Conservation (phyloP, 2,888 invertebrate genomes). For the Diploptera punctata region DNA sequence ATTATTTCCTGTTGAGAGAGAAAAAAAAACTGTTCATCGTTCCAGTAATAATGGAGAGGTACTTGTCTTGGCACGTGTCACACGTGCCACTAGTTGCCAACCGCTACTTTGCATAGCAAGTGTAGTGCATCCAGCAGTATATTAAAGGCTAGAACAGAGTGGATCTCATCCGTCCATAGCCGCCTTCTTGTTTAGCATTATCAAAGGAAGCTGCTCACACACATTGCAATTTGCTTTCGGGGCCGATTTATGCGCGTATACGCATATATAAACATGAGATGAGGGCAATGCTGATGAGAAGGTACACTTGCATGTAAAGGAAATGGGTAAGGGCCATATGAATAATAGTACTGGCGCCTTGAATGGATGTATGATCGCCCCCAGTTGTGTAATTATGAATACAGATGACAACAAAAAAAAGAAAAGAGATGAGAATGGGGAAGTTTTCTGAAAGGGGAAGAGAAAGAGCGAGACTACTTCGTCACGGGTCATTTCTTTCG, state of each 20-base stretch:
- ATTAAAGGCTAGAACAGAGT: not conserved
- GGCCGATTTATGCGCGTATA: not conserved
- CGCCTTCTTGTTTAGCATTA: not conserved
- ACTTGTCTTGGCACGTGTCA: not conserved
- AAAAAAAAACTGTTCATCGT: too few relatives aligned
- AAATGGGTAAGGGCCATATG: not conserved
- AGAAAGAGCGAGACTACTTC: not conserved
- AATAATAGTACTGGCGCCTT: not conserved
- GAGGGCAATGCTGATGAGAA: not conserved
- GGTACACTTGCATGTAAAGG: not conserved
- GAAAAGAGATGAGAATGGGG: not conserved
- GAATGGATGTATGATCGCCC: not conserved
- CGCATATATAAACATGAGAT: not conserved
- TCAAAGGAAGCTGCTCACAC: slow-evolving; percentile 1
- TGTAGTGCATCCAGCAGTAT: not conserved
- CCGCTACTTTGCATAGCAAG: slow-evolving; percentile 3
- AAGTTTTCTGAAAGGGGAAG: not conserved
- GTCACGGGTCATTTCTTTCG: slow-evolving; percentile 15
- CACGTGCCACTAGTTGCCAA: not conserved
- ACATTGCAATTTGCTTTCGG: slow-evolving; percentile 5
- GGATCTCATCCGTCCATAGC: not conserved
- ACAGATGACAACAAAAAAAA: slow-evolving; percentile 14
- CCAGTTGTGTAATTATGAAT: slow-evolving; percentile 27
- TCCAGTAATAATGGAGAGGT: too few relatives aligned
- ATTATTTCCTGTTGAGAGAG: too few relatives aligned